Evolutionary conservation across 2,113 vertebrate genomes (phyloP).

Genomic region (Opisthocomus hoazin): DNA sequence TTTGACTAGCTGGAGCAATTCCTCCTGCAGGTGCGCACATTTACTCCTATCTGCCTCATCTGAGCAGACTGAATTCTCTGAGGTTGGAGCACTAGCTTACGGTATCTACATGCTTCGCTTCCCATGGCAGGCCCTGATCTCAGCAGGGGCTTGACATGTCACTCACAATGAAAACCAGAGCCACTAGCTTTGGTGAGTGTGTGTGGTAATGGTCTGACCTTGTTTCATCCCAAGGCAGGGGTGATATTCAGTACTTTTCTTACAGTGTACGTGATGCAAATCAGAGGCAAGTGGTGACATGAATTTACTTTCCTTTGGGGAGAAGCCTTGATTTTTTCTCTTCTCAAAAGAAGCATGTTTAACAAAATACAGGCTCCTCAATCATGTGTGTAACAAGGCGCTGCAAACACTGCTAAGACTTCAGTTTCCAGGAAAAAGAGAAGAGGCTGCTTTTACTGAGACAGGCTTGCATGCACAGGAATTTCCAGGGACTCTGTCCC

Average conservation of each 20-base stretch:
- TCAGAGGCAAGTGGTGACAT: not conserved
- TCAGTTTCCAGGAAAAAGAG: not conserved
- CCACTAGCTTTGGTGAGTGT: not conserved
- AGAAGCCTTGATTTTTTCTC: not conserved
- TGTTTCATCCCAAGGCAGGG: not conserved
- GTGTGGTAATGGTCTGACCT: not conserved
- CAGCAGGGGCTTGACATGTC: not conserved
- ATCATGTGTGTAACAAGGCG: not conserved
- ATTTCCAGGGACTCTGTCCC: not conserved
- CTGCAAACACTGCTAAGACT: not conserved
- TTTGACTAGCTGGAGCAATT: not conserved
- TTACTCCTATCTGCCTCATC: not conserved
- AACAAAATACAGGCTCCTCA: not conserved
- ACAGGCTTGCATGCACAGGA: not conserved
- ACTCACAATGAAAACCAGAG: not conserved
- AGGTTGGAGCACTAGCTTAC: not conserved
- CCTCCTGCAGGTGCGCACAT: not conserved
- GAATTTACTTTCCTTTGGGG: not conserved
- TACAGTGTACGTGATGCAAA: not conserved
- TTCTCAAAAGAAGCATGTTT: not conserved
- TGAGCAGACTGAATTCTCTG: not conserved
- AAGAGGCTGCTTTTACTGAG: not conserved
- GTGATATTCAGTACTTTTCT: not conserved
- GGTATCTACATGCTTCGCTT: not conserved
- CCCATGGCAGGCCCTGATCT: not conserved